Conservation (phyloP, 2,888 invertebrate genomes). For the Eugnorisma glareosa region DNA sequence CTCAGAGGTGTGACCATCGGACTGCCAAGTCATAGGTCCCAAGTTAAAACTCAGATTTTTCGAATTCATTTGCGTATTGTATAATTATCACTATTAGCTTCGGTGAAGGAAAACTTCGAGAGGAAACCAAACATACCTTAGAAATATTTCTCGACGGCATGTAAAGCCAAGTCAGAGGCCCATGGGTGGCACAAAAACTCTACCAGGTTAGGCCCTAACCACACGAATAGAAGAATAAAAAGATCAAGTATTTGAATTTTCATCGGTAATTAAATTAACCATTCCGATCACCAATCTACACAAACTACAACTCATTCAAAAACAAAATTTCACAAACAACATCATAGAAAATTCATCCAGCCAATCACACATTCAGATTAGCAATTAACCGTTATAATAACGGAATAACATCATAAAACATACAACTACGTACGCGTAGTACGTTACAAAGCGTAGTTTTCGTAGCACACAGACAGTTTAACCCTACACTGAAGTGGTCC, state of each 20-base stretch:
- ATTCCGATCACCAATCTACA: background rate
- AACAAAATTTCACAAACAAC: conserved; percentile 36
- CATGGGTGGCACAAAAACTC: too few relatives aligned
- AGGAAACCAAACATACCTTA: background rate
- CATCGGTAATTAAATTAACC: background rate
- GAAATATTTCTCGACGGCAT: background rate
- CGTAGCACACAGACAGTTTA: conserved; percentile 83
- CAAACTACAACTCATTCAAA: conserved; percentile 30
- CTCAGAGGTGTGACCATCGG: too few relatives aligned
- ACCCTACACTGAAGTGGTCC: conserved; percentile 82
- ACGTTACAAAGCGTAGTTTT: conserved; percentile 67
- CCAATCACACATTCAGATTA: conserved; percentile 58
- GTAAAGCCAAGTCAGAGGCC: background rate
- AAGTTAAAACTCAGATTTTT: too few relatives aligned
- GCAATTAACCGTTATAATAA: conserved; percentile 60
- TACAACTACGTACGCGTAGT: conserved; percentile 25
- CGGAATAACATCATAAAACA: conserved; percentile 44
- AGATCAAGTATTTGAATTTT: background rate
- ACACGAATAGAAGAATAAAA: background rate
- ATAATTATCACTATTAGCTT: too few relatives aligned
- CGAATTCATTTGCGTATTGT: too few relatives aligned
- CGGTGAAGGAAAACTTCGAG: too few relatives aligned
- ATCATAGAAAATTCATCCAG: conserved; percentile 37
- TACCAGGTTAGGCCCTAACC: too few relatives aligned
- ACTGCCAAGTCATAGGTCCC: too few relatives aligned